phyloP scores from a whole-genome alignment of 2,888 invertebrate species.

The Agrochola circellaris region DNA sequence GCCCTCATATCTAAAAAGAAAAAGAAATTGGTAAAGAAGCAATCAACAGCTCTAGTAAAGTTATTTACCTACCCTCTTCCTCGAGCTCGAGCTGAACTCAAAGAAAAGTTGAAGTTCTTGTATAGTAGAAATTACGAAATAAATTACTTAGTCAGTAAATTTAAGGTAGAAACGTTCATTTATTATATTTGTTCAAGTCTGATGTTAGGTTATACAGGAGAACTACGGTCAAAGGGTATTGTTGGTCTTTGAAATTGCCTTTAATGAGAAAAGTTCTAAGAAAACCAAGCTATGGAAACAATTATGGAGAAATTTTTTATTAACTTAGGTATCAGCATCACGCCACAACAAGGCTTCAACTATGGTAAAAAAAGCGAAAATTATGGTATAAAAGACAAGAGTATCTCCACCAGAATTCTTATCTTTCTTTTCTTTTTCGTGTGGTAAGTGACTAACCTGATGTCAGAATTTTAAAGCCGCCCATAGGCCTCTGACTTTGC shows the following conservation, averaged over 20 bases:
- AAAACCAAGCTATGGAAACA: background rate
- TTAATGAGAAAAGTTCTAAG: conserved; percentile 20
- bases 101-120: conserved; percentile 32
- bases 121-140: background rate
- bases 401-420: too few relatives aligned
- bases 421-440: too few relatives aligned
- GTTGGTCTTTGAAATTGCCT: conserved; percentile 15
- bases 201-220: background rate
- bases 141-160: conserved; percentile 11
- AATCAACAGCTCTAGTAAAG: conserved; percentile 27
- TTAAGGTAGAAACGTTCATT: background rate
- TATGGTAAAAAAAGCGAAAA: background rate
- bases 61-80: conserved; percentile 24
- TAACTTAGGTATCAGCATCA: background rate
- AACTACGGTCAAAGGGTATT: background rate
- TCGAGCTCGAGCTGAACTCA: conserved; percentile 10
- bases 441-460: too few relatives aligned
- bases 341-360: too few relatives aligned
- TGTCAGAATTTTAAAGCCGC: too few relatives aligned
- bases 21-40: conserved; percentile 25
- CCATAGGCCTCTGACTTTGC: too few relatives aligned
- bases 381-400: background rate
- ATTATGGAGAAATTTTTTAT: conserved; percentile 3
- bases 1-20: background rate
- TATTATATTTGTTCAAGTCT: background rate